These are phyloP conservation scores for Schizopygopsis pylzovi DNA, from an alignment of 2,797 vertebrate genomes.

Conservation along the genomic window DNA sequence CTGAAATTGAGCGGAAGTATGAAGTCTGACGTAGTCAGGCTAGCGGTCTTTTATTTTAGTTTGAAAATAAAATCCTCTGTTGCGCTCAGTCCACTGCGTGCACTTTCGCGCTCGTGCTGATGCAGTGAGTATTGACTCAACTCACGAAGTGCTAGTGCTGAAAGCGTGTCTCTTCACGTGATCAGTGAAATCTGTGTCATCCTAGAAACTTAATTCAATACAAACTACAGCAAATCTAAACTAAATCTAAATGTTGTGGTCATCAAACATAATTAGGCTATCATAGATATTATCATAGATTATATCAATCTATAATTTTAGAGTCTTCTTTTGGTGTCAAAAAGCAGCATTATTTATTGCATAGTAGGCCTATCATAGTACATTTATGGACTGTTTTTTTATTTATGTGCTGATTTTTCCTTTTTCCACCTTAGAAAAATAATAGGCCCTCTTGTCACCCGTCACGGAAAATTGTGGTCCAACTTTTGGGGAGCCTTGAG, in stretches of 20 bases:
- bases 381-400: neutral
- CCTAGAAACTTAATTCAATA: neutral
- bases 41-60: too few species aligned
- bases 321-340: neutral
- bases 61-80: too few species aligned
- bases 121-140: too few species aligned
- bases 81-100: too few species aligned
- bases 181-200: neutral
- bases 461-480: slow-evolving; percentile 96
- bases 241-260: neutral
- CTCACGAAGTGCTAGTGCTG: too few species aligned
- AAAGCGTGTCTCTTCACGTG: too few species aligned
- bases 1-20: too few species aligned
- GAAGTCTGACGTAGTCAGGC: too few species aligned
- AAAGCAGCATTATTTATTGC: neutral
- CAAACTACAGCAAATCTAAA: neutral
- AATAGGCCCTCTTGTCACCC: slow-evolving; percentile 93
- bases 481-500: slow-evolving; percentile 98
- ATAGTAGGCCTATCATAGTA: neutral
- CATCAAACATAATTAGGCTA: neutral
- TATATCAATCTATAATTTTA: neutral
- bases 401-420: slow-evolving; percentile 52
- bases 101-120: too few species aligned
- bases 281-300: too few species aligned
- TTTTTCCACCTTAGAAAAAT: slow-evolving; percentile 84